Conservation (phyloP, 1,140 invertebrate genomes). For the Saxidomus purpurata region DNA sequence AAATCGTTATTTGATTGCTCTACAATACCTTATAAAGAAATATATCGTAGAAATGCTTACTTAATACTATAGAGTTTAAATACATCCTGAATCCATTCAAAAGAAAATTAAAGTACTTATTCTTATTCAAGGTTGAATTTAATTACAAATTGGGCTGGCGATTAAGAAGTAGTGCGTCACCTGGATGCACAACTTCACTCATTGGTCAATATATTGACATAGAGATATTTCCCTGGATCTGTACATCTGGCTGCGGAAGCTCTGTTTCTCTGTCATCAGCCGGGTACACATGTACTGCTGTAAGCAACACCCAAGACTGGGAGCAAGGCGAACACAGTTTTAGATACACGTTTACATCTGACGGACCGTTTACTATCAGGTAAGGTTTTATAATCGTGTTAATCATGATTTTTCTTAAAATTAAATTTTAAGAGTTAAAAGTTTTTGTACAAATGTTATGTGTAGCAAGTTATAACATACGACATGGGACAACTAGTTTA, state of each 20-base stretch:
- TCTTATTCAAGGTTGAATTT: conserved; percentile 25
- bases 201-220: neutral
- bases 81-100: no score
- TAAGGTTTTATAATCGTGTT: no score
- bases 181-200: neutral
- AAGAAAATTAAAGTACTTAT: no score
- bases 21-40: no score
- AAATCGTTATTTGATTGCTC: no score
- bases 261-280: neutral
- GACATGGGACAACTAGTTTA: no score
- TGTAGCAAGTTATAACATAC: no score
- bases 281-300: conserved; percentile 7
- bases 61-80: no score
- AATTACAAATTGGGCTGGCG: conserved; percentile 17
- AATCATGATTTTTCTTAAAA: no score
- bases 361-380: neutral
- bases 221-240: neutral
- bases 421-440: no score
- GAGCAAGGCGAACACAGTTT: conserved; percentile 31
- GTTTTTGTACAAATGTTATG: no score
- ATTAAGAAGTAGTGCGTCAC: neutral
- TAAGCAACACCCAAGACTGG: neutral
- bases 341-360: neutral
- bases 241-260: neutral
- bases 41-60: no score